Conservation (phyloP, 2,113 vertebrate species). For the Leucosticte australis region DNA sequence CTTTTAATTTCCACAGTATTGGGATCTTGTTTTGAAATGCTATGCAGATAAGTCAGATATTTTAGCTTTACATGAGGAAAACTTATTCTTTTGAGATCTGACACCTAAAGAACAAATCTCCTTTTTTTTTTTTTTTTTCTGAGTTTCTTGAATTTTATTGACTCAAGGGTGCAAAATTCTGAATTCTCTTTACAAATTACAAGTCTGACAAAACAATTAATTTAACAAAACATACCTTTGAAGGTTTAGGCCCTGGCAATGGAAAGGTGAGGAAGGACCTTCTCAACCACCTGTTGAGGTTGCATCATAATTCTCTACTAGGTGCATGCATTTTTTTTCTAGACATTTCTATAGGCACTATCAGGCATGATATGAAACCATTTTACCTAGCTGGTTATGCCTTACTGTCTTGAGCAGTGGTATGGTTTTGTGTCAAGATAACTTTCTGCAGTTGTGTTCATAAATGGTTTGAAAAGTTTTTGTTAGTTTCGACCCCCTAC, state of each 20-base stretch:
- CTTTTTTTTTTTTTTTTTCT: background rate
- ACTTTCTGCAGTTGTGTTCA: background rate
- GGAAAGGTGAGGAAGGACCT: background rate
- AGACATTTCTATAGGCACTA: background rate
- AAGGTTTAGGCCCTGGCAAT: background rate
- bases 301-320: background rate
- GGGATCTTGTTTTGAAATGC: background rate
- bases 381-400: background rate
- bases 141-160: background rate
- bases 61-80: background rate
- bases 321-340: background rate
- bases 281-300: background rate
- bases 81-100: background rate
- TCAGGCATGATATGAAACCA: background rate
- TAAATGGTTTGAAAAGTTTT: background rate
- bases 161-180: background rate
- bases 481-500: background rate
- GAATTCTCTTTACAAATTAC: background rate
- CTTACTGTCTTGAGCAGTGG: background rate
- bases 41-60: background rate
- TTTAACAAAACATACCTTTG: background rate
- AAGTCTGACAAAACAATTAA: background rate
- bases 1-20: rapidly evolving
- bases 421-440: background rate
- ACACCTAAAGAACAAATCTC: background rate